These are phyloP conservation scores for Cotesia chilonis DNA, from an alignment of 1,140 invertebrate species.

Conservation along the genomic window DNA sequence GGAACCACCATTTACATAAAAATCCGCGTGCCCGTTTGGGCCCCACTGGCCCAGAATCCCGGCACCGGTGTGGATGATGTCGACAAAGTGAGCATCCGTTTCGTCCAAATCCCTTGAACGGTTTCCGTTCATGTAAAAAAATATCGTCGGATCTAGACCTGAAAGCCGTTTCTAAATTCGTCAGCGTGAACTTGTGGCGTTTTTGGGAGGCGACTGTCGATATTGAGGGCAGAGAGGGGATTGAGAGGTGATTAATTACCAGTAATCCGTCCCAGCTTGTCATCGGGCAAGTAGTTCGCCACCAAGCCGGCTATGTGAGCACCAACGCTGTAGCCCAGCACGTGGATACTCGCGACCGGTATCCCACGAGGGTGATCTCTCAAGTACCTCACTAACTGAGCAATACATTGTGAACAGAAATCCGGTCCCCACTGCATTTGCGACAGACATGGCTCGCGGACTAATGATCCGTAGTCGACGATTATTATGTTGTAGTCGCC, in stretches of 20 bases:
- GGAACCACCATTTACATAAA: slow-evolving; percentile 89
- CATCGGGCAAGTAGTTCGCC: slow-evolving; percentile 76
- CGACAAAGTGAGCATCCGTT: slow-evolving; percentile 86
- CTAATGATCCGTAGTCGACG: slow-evolving; percentile 83
- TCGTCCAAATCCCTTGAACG: slow-evolving; percentile 83
- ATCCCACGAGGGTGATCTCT: slow-evolving; percentile 78
- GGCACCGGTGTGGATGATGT: slow-evolving; percentile 88
- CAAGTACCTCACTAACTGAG: slow-evolving; percentile 81
- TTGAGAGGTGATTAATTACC: slow-evolving; percentile 62
- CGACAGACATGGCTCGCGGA: slow-evolving; percentile 82
- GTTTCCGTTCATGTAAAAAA: slow-evolving; percentile 82
- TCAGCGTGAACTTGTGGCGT: too few species aligned
- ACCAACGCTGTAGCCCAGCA: slow-evolving; percentile 86
- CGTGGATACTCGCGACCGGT: slow-evolving; percentile 76
- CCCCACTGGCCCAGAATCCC: slow-evolving; percentile 86
- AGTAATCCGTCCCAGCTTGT: slow-evolving; percentile 81
- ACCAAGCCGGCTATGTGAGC: slow-evolving; percentile 85
- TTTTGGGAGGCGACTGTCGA: too few species aligned
- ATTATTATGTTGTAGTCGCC: slow-evolving; percentile 88
- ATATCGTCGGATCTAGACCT: slow-evolving; percentile 84
- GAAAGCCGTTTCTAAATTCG: slow-evolving; percentile 41
- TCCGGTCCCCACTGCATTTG: slow-evolving; percentile 86
- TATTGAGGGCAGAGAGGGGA: too few species aligned
- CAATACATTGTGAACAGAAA: slow-evolving; percentile 80
- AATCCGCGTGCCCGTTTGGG: slow-evolving; percentile 87